Base-by-base conservation (phyloP, 2,797 vertebrate species). In the Nyctalus aviator region DNA sequence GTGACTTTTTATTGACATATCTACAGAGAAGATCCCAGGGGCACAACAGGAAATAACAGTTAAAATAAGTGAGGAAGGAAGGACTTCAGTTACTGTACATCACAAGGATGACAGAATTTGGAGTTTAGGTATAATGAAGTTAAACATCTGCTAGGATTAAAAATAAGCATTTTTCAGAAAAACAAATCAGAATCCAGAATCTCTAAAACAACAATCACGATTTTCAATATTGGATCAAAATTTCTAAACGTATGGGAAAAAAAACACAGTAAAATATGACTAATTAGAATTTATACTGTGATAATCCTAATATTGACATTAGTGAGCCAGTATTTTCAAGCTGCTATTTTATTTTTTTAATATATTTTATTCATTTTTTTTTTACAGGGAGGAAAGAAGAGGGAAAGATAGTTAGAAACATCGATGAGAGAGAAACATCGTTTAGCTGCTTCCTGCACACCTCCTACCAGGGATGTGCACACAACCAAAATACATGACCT, bases 191-290 rank as follows among this genome's bases (percentile, higher is more conserved):
- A 82, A 93, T 41, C 6, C 3, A 41, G 30, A 37, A 15, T 44
- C 21, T 75, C 20, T 81, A 88, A 81, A 93, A 35, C 2, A 32
- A 46, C 18, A 18, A 1, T 5, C 23, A 57, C 1, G 76, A 71
- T 85, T 95, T 93, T 9, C 3, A 89, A 23, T 83, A 46, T 86
- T 62, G 10, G 11, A 21, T 85, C 17, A 85, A 88, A 37, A 79
- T 11, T n/a, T 95, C 18, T 88, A 84, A 77, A 76, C 9, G 77
- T 83, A 35, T 48, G 12, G 27, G 25, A 1, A 66, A n/a, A 30
- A 1, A 66, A 85, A 48, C 1, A 41, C 1, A 41, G 6, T 50
- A 57, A 92, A 77, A 48, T 44, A 20, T 76, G 5, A 32, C 6
- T 12, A 83, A 32, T 48, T 76, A 32, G 13, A 94, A 48, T 6